A percentile compares a stretch with the other conserved stretches of the same genome.
Conservation (phyloP, 2,113 vertebrate genomes). For the Nycticebus coucang region DNA sequence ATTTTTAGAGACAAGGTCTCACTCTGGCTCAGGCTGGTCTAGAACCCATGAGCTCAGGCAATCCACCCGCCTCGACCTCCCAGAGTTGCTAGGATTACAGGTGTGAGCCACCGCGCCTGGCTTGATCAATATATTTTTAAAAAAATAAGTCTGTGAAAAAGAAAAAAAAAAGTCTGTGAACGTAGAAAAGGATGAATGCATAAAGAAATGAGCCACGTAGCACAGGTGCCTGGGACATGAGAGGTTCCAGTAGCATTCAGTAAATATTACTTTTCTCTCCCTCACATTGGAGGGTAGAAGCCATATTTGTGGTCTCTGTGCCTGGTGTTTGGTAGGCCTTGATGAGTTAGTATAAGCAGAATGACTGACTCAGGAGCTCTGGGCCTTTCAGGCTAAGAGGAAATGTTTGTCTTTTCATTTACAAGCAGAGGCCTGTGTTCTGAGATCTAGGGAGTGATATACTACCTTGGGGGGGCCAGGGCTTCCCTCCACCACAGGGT, state of each 20-base stretch:
- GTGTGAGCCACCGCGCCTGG: too few species aligned
- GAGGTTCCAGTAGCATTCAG: neutral
- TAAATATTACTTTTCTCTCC: neutral
- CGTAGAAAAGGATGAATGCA: neutral
- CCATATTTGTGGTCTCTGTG: neutral
- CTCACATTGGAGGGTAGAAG: neutral
- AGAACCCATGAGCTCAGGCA: too few species aligned
- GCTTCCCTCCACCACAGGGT: neutral
- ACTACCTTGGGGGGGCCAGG: neutral
- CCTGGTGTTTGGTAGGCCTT: neutral
- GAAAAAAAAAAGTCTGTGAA: neutral
- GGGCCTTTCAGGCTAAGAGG: neutral
- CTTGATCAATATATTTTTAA: neutral
- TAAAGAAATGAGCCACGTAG: conserved; percentile 19
- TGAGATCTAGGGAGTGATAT: neutral
- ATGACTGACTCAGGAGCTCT: neutral
- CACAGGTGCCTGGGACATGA: conserved; percentile 4
- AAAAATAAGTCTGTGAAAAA: neutral
- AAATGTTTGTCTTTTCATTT: neutral
- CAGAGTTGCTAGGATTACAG: too few species aligned
- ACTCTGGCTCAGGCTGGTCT: too few species aligned
- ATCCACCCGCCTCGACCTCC: too few species aligned
- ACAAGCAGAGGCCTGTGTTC: neutral
- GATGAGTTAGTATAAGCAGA: neutral
- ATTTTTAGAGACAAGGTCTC: too few species aligned